Conservation (phyloP, 2,888 invertebrate genomes). For the Mimas tiliae region DNA sequence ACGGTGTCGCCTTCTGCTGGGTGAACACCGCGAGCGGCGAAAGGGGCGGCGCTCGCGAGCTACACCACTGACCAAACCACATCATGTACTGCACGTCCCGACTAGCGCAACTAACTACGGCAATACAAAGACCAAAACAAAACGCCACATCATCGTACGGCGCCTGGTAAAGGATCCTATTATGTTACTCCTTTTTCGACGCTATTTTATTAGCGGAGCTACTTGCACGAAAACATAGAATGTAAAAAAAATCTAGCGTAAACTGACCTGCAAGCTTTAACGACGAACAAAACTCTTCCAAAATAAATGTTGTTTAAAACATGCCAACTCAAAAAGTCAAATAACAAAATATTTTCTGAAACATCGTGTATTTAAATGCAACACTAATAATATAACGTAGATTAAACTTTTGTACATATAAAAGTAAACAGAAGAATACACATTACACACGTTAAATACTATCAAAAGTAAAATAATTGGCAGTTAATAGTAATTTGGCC, state of each 20-base stretch:
- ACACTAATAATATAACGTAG: slow-evolving; percentile 75
- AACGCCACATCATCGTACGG: slow-evolving; percentile 46
- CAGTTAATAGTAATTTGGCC: slow-evolving; percentile 70
- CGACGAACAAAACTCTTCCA: slow-evolving; percentile 76
- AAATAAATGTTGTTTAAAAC: slow-evolving; percentile 77
- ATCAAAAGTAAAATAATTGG: slow-evolving; percentile 66
- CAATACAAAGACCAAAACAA: slow-evolving; percentile 57
- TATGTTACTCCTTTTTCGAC: slow-evolving; percentile 11
- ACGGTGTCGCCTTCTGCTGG: slow-evolving; percentile 64
- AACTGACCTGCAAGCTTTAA: slow-evolving; percentile 49
- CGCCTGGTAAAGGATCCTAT: slow-evolving; percentile 11
- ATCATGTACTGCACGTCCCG: slow-evolving; percentile 63
- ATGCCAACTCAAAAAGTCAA: slow-evolving; percentile 61
- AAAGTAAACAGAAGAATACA: slow-evolving; percentile 58
- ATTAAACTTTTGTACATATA: slow-evolving; percentile 62
- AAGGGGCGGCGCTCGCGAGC: slow-evolving; percentile 65
- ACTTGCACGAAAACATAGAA: slow-evolving; percentile 75
- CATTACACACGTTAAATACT: slow-evolving; percentile 49
- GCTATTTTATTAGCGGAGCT: slow-evolving; percentile 49
- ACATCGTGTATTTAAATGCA: slow-evolving; percentile 76
- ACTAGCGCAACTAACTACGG: slow-evolving; percentile 50
- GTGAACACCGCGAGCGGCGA: slow-evolving; percentile 74
- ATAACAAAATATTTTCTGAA: slow-evolving; percentile 59
- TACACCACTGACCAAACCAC: slow-evolving; percentile 81
- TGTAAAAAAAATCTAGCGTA: slow-evolving; percentile 44